phyloP scores from a whole-genome alignment of 2,797 vertebrate species.

The Rachycentron canadum region DNA sequence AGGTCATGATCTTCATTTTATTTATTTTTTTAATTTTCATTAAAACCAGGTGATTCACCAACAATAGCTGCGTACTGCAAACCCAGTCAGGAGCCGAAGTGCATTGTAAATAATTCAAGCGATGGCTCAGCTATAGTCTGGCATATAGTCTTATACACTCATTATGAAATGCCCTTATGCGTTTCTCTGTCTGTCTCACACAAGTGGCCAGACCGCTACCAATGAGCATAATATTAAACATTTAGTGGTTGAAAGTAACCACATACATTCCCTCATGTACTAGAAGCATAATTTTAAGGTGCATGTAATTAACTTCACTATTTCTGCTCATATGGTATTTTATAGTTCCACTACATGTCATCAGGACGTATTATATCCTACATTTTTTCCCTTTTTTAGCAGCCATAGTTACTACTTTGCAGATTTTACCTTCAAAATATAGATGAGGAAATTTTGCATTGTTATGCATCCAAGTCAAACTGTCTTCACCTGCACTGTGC shows the following conservation, averaged over 20 bases:
- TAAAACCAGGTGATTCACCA: slow-evolving; percentile 30
- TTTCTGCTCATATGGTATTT: too few relatives aligned
- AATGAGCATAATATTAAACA: neutral
- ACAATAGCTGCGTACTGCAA: slow-evolving; percentile 4
- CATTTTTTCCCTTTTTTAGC: too few relatives aligned
- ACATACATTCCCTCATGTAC: neutral
- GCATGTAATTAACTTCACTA: too few relatives aligned
- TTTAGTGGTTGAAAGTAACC: neutral
- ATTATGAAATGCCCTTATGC: slow-evolving; percentile 26
- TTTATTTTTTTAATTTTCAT: slow-evolving; percentile 6
- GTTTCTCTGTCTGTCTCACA: slow-evolving; percentile 11
- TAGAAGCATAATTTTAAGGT: too few relatives aligned
- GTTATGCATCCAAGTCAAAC: too few relatives aligned
- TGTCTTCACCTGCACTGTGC: too few relatives aligned
- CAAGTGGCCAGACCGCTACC: neutral
- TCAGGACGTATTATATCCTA: too few relatives aligned
- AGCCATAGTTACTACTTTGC: too few relatives aligned
- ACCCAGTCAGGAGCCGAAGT: slow-evolving; percentile 11
- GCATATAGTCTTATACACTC: neutral
- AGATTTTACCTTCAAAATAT: too few relatives aligned
- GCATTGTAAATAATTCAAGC: slow-evolving; percentile 54
- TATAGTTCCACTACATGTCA: too few relatives aligned
- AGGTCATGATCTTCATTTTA: slow-evolving; percentile 50
- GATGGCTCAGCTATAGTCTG: slow-evolving; percentile 15
- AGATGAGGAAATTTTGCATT: too few relatives aligned